phyloP scores from a whole-genome alignment of 92 coral and sea anemone species.

The Blastomussa wellsi region DNA sequence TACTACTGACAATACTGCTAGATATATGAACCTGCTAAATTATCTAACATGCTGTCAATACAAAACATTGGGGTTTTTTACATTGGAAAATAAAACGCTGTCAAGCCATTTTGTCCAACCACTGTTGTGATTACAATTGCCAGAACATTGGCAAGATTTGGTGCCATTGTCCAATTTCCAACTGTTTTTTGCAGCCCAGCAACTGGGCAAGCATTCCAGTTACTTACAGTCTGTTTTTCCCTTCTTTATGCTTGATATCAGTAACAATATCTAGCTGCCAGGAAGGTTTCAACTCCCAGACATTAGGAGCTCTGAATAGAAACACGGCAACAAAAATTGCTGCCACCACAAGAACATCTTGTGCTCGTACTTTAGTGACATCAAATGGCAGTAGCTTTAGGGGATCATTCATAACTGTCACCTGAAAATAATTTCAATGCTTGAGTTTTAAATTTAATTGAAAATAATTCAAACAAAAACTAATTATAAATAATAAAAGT shows the following conservation, averaged over 20 bases:
- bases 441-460: neutral
- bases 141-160: too few relatives aligned
- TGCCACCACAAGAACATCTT: constrained; percentile 77
- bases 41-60: too few relatives aligned
- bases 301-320: constrained; percentile 91
- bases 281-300: constrained; percentile 75
- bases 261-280: constrained; percentile 73
- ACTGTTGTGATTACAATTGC: too few relatives aligned
- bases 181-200: too few relatives aligned
- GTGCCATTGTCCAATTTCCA: too few relatives aligned
- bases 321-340: constrained; percentile 74
- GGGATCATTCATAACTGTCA: constrained; percentile 43
- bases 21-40: too few relatives aligned
- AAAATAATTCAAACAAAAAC: too few relatives aligned
- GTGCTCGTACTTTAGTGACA: constrained; percentile 61
- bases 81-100: too few relatives aligned
- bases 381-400: constrained; percentile 46
- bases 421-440: constrained; percentile 4
- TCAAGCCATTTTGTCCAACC: too few relatives aligned
- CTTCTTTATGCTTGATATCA: neutral
- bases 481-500: too few relatives aligned
- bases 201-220: neutral
- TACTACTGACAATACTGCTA: too few relatives aligned
- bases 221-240: constrained; percentile 64
- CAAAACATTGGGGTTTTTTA: too few relatives aligned